These are phyloP conservation scores for Megalonaias nervosa DNA, from an alignment of 1,140 invertebrate genomes.

Conservation along the genomic window DNA sequence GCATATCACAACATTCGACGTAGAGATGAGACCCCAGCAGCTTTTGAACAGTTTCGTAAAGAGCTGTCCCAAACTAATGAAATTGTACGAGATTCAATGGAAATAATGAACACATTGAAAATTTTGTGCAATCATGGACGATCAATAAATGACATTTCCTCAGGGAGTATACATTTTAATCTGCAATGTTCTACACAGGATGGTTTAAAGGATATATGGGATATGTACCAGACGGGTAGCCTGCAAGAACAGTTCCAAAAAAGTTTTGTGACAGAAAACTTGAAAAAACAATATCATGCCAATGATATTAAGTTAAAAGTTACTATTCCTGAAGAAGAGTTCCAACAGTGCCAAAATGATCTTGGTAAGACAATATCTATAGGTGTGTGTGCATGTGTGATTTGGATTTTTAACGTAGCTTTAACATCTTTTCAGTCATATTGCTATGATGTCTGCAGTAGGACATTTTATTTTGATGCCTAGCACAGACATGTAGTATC, in stretches of 20 bases:
- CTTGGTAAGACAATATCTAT: conserved; percentile 25
- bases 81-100: conserved; percentile 52
- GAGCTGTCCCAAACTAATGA: conserved; percentile 53
- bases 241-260: conserved; percentile 42
- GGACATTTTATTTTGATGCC: no score
- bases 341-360: conserved; percentile 45
- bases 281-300: conserved; percentile 34
- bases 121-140: conserved; percentile 57
- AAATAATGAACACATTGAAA: conserved; percentile 56
- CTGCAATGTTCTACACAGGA: conserved; percentile 37
- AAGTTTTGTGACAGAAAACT: conserved; percentile 35
- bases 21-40: conserved; percentile 43
- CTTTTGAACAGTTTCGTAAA: conserved; percentile 60
- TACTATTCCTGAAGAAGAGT: conserved; percentile 47
- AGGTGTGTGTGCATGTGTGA: no score
- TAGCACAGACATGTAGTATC: no score
- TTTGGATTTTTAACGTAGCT: no score
- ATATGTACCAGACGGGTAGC: conserved; percentile 43
- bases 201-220: conserved; percentile 47
- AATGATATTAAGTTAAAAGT: conserved; percentile 39
- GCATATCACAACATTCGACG: conserved; percentile 49
- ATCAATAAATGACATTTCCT: conserved; percentile 40
- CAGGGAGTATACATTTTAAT: conserved; percentile 52
- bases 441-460: no score
- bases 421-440: no score